Evolutionary conservation across 2,797 vertebrate species (phyloP), one percentile per base, ranked within the genome.

Genomic region (Squalus acanthias): DNA sequence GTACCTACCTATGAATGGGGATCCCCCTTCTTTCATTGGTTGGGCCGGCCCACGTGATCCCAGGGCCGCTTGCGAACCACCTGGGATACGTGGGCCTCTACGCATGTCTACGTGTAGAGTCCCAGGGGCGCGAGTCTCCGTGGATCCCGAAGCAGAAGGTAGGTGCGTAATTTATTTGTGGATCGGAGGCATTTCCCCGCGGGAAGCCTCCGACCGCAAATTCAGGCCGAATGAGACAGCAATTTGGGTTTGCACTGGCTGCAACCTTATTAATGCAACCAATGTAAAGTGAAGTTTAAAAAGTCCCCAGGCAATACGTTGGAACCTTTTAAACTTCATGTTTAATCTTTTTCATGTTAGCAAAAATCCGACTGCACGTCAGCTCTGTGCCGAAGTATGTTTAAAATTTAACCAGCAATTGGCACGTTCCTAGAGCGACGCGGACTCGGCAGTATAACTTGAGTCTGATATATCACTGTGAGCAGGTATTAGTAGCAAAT

Each of bases 321-420:
- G 91, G n/a, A 69, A 93, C n/a, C 10, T 69, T 69, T 69, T 69
- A 69, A 69, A 89, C 57, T 33, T 3, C 26, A 89, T 60, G 2
- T 60, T 89, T 89, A 60, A 93, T 65, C 60, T 93, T 39, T 93
- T 15, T 39, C n/a, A 67, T 22, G 15, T 93, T 20, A n/a, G 17
- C n/a, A 67, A 13, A 39, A 69, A 26, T 69, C 20, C 10, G 39
- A 69, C 1, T 46, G 39, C 46, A 67, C 3, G 46, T 93, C 63
- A 65, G 17, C 33, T 67, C 46, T 50, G 5, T 50, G 46, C 46
- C 20, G 17, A 85, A 50, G 82, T n/a, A n/a, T n/a, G 74, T 85
- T 85, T 85, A 85, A 50, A 50, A 50, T 93, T 93, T 93, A 93
- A 69, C 63, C 33, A 93, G 63, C 63, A 93, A 9, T 93, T 93